Base-by-base conservation (phyloP, 2,888 invertebrate genomes). In the Diadegma fenestrale region DNA sequence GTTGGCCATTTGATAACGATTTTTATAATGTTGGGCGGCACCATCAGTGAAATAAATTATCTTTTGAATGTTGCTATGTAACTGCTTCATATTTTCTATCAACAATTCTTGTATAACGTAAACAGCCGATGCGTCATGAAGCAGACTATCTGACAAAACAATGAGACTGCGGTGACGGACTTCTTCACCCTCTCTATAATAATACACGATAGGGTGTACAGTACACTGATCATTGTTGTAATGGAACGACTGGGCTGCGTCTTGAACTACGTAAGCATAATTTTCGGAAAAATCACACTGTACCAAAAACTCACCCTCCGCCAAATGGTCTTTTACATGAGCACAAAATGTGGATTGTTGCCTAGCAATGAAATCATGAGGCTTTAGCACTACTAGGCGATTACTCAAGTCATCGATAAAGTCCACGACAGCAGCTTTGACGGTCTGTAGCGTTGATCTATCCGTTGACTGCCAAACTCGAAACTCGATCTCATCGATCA, bases 181-280 rank as follows among this genome's bases (percentile, higher is more conserved):
- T 71, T 69, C 33, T 19, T 75, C 41, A 8, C 51, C 71, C 2
- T 58, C 48, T 76, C 73, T 80, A 51, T 85, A 88, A 80, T 88
- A 88, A 66, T 82, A 68, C 14, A 87, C 81, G 12, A 82, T 71
- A 14, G 89, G 64, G 73, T 71, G 69, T 54, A 89, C 63, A 4
- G 87, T 85, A 10, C 83, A 83, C 51, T 87, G 86, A 63, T 84
- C 80, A 30, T 87, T 87, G 30, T 87, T 88, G 12, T 79, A 87
- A 79, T 87, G 87, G 54, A 88, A 88, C 17, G 75, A 72, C 48
- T 84, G 85, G 14, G 84, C 83, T 14, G 87, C 85, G 76, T 87
- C 81, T 69, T 87, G 82, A 12, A 82, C 77, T n/a, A 84, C 69
- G 30, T 85, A 85, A 12, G 80, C 58, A 33, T 79, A 84, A n/a